Base-by-base conservation (phyloP, 1,140 invertebrate genomes). In the Chironomus striatipennis region DNA sequence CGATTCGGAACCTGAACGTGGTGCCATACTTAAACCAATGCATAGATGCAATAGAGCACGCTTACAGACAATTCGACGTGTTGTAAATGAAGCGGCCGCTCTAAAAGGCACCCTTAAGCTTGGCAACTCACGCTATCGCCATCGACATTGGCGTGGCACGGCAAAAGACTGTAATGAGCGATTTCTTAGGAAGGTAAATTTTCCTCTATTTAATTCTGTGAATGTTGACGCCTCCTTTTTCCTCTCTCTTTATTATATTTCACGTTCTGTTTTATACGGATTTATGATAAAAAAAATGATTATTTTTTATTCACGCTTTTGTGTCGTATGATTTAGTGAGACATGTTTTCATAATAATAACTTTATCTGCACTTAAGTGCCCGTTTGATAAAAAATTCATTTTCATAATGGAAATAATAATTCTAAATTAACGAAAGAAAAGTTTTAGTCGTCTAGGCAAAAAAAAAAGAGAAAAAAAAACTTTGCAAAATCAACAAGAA, bases 71-170 rank as follows among this genome's bases (percentile, higher is more conserved):
- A 88, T 90, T 73, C 82, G 87, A 42, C 83, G 88, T 12, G 85
- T 90, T 65, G 88, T 88, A n/a, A 85, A 85, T 76, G 88, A 89
- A 79, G 88, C 88, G 20, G 86, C 88, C 9, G 87, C 88, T 73
- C 79, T 89, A 73, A 85, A 86, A 74, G 88, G 88, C 17, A 86
- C 87, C 2, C 84, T 86, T 73, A 84, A 88, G 73, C 81, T 89
- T 75, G 89, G 88, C 57, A 88, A 88, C 78, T 83, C 87, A 17
- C 83, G 88, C 73, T 90, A 87, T 81, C 83, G 87, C 74, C 90
- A 92, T 82, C 86, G 88, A 76, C 90, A 92, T 79, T 91, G 89
- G 88, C 88, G 90, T 78, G 88, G 88, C 74, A 88, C 89, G 43
- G 86, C 89, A 57, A 88, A 90, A 79, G 86, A 88, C 74, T 92